phyloP scores from a whole-genome alignment of 2,888 invertebrate genomes.

The Drosophila planitibia region DNA sequence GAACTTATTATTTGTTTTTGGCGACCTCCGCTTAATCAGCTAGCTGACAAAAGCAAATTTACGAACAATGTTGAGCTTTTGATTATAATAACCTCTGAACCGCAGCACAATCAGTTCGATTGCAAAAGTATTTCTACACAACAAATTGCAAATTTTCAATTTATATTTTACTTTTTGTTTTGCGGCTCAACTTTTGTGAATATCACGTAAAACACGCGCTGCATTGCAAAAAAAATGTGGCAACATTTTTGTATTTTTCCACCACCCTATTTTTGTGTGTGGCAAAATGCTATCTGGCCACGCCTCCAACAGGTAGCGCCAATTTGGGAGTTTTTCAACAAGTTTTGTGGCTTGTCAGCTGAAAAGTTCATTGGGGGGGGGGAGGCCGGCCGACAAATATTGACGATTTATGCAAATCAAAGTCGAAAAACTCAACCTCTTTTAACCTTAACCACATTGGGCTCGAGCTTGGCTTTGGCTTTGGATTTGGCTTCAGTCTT shows the following conservation, averaged over 20 bases:
- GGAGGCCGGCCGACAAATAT: constrained; percentile 35
- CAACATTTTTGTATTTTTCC: constrained; percentile 3
- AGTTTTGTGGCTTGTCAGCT: constrained; percentile 31
- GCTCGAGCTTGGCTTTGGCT: constrained; percentile 5
- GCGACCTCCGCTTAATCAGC: constrained; percentile 41
- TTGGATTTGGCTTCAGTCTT: constrained; percentile 8
- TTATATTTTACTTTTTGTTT: constrained; percentile 36
- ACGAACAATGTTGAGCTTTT: constrained; percentile 8
- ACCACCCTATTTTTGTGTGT: not conserved
- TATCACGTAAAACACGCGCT: constrained; percentile 64
- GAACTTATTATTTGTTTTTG: constrained; percentile 7
- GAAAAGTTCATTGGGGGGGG: not conserved
- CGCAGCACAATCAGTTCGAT: constrained; percentile 45
- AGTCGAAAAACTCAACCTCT: constrained; percentile 35
- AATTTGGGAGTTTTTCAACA: constrained; percentile 64
- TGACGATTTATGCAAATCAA: constrained; percentile 75
- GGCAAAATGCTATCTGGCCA: constrained; percentile 42
- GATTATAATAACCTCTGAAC: constrained; percentile 44
- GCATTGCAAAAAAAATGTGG: constrained; percentile 19
- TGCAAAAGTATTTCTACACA: constrained; percentile 28
- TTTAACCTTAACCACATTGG: constrained; percentile 39
- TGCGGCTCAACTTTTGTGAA: constrained; percentile 36
- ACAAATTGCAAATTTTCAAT: constrained; percentile 59
- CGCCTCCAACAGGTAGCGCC: constrained; percentile 67
- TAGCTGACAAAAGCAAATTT: constrained; percentile 6